Conservation (phyloP, 1,140 invertebrate genomes). For the Zophobas atratus region DNA sequence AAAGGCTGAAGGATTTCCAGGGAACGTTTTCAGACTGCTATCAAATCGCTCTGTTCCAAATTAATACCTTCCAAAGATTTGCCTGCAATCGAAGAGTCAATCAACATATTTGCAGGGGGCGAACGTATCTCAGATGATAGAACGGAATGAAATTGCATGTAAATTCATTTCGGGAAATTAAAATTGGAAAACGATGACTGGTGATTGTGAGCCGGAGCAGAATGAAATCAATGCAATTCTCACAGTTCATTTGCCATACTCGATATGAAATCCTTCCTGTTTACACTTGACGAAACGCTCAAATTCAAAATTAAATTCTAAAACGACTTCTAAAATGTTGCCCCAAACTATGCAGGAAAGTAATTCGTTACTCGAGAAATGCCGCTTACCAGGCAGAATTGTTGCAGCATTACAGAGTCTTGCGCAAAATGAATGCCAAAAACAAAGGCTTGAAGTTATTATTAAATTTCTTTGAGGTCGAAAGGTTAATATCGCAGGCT, state of each 20-base stretch:
- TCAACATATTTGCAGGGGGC: constrained; percentile 17
- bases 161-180: constrained; percentile 56
- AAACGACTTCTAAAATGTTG: constrained; percentile 47
- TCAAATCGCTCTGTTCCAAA: neutral
- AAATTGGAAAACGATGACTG: constrained; percentile 58
- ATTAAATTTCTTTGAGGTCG: constrained; percentile 42
- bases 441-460: constrained; percentile 33
- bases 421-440: constrained; percentile 38
- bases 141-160: constrained; percentile 53
- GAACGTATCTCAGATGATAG: constrained; percentile 45
- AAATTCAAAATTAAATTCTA: constrained; percentile 56
- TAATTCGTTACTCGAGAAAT: constrained; percentile 38
- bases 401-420: constrained; percentile 39
- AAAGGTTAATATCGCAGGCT: constrained; percentile 38
- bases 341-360: constrained; percentile 38
- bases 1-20: constrained; percentile 20
- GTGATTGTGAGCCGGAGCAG: constrained; percentile 31
- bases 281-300: constrained; percentile 53
- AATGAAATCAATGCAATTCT: constrained; percentile 57
- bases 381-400: constrained; percentile 39
- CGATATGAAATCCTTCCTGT: constrained; percentile 57
- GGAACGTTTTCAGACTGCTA: constrained; percentile 9
- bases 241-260: constrained; percentile 53
- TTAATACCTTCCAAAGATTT: constrained; percentile 31
- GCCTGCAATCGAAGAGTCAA: constrained; percentile 4